A percentile compares a stretch with the other conserved stretches of the same genome.
Evolutionary conservation across 2,113 vertebrate genomes (phyloP).

Genomic region (Oostethus manadensis): DNA sequence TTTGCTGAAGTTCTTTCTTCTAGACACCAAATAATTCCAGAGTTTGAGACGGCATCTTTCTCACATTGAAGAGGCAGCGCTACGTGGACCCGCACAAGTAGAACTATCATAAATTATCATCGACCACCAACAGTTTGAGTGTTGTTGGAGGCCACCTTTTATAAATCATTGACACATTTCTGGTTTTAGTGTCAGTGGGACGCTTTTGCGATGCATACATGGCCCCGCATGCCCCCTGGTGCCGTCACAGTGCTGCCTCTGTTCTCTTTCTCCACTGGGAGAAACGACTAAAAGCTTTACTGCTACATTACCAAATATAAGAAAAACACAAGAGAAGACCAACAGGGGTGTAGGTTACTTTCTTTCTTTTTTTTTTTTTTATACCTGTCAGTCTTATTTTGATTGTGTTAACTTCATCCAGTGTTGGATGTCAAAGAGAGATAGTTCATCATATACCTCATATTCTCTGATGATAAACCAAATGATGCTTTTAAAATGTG

Average conservation of each 20-base stretch:
- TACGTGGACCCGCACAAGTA: conserved; percentile 9
- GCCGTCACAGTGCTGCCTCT: conserved; percentile 54
- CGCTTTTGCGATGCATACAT: too few relatives aligned
- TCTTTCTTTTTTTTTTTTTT: conserved; percentile 21
- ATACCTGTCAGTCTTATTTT: conserved; percentile 21
- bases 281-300: conserved; percentile 78
- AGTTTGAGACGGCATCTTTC: background rate
- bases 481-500: conserved; percentile 76
- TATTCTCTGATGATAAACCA: conserved; percentile 89
- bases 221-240: too few relatives aligned
- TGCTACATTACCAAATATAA: conserved; percentile 79
- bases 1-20: conserved; percentile 39
- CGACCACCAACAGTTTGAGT: too few relatives aligned
- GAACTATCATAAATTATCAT: too few relatives aligned
- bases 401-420: conserved; percentile 56
- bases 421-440: conserved; percentile 75
- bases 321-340: conserved; percentile 48
- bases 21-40: conserved; percentile 64
- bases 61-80: conserved; percentile 27
- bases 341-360: conserved; percentile 34
- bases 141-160: too few relatives aligned
- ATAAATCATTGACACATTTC: too few relatives aligned
- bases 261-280: conserved; percentile 44
- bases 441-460: conserved; percentile 94
- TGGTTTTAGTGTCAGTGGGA: too few relatives aligned